Evolutionary conservation across 1,140 invertebrate species (phyloP).

Genomic region (Mercenaria mercenaria): DNA sequence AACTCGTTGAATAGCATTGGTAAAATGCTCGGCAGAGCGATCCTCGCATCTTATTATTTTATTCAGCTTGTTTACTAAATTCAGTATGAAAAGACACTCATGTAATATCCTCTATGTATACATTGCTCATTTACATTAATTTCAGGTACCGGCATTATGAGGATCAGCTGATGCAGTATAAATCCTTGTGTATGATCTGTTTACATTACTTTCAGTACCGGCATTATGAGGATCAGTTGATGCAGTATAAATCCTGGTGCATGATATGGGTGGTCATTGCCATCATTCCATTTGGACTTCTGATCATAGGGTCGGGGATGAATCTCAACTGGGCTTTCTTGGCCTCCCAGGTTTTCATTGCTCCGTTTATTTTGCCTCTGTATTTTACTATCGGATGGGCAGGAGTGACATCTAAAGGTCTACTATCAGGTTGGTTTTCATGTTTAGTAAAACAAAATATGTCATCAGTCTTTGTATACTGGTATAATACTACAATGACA

Average conservation of each 20-base stretch:
- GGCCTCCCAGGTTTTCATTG: constrained; percentile 69
- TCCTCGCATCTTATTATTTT: no score
- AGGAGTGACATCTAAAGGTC: constrained; percentile 65
- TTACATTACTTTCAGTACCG: constrained; percentile 67
- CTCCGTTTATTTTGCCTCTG: constrained; percentile 68
- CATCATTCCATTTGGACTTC: constrained; percentile 74
- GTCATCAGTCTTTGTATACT: no score
- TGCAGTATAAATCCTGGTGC: constrained; percentile 76
- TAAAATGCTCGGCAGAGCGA: no score
- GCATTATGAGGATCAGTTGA: constrained; percentile 75
- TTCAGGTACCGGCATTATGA: constrained; percentile 61
- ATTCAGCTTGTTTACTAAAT: no score
- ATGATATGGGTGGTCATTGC: constrained; percentile 73
- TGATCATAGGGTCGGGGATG: constrained; percentile 67
- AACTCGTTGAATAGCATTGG: no score
- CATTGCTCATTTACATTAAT: no score
- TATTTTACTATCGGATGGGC: constrained; percentile 75
- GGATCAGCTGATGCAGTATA: constrained; percentile 78
- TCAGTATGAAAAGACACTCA: no score
- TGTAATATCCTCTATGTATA: no score
- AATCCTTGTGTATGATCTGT: no score
- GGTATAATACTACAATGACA: no score
- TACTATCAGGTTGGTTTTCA: constrained; percentile 67
- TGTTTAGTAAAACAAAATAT: no score
- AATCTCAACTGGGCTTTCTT: constrained; percentile 77